Conservation (phyloP, 2,888 invertebrate genomes). For the Tachina lurida region DNA sequence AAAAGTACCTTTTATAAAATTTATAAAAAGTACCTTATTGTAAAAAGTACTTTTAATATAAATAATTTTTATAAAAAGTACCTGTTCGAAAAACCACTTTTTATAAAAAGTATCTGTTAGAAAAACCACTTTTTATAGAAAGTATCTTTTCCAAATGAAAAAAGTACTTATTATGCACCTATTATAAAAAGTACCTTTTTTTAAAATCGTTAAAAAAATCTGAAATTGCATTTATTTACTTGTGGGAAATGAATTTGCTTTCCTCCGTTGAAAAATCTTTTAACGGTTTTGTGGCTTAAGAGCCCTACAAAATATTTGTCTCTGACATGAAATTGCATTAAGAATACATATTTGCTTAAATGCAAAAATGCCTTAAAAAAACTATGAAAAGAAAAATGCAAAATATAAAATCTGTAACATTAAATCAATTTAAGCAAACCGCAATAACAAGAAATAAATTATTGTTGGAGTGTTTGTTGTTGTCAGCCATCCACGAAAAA, state of each 20-base stretch:
- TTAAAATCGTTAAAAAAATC: too few species aligned
- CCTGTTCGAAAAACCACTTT: too few species aligned
- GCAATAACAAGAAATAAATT: constrained; percentile 70
- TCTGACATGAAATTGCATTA: constrained; percentile 28
- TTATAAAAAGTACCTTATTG: too few species aligned
- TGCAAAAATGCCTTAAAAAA: constrained; percentile 38
- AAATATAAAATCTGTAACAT: constrained; percentile 64
- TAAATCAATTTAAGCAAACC: constrained; percentile 70
- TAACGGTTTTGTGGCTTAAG: background rate
- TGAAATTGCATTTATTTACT: too few species aligned
- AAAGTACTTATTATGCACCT: background rate
- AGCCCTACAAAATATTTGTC: background rate
- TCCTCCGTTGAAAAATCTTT: background rate
- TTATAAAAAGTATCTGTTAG: too few species aligned
- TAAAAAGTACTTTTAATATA: too few species aligned
- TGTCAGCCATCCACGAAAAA: constrained; percentile 28
- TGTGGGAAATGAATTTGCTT: too few species aligned
- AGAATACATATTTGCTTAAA: constrained; percentile 32
- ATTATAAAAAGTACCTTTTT: too few species aligned
- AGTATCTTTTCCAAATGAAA: background rate
- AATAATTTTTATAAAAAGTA: too few species aligned
- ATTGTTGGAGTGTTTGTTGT: constrained; percentile 42
- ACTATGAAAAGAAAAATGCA: constrained; percentile 15
- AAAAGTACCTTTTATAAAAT: too few species aligned
- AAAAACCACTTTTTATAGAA: too few species aligned